Percentiles rank a stretch among this genome's conserved stretches.
These are phyloP conservation scores for Tachina grossa DNA, from an alignment of 2,888 invertebrate species.

Conservation along the genomic window DNA sequence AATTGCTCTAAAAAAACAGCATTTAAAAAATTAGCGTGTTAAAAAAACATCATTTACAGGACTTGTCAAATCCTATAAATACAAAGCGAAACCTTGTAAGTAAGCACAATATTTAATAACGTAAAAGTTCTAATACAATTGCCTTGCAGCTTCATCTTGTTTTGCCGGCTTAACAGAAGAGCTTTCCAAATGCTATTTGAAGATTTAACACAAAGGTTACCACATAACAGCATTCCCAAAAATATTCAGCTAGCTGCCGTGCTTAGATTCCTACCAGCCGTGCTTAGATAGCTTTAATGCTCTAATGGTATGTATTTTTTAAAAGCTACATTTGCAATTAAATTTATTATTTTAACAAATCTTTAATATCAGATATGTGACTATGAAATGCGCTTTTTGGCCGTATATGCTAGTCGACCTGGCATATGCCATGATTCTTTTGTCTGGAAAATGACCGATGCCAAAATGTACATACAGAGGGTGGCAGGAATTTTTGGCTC, in stretches of 20 bases:
- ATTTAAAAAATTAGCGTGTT: not conserved
- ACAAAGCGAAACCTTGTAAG: not conserved
- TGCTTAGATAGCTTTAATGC: not conserved
- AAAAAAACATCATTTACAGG: not conserved
- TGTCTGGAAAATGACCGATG: not conserved
- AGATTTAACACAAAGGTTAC: not conserved
- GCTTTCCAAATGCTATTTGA: not conserved
- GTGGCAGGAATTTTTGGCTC: too few relatives aligned
- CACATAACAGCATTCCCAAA: not conserved
- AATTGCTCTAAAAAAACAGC: conserved; percentile 7
- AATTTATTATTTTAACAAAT: not conserved
- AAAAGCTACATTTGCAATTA: not conserved
- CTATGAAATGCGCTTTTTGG: conserved; percentile 4
- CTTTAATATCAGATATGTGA: conserved; percentile 3
- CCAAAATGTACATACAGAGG: not conserved
- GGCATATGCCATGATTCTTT: not conserved
- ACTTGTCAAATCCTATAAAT: not conserved
- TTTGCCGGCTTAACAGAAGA: not conserved
- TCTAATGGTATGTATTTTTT: not conserved
- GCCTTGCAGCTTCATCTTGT: conserved; percentile 3
- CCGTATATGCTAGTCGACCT: not conserved
- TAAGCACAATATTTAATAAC: not conserved
- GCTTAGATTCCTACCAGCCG: conserved; percentile 23
- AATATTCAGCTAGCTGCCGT: conserved; percentile 8
- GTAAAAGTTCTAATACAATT: not conserved